A percentile compares a stretch with the other conserved stretches of the same genome.
These are phyloP conservation scores for Vesta saturnalis DNA, from an alignment of 2,888 invertebrate species.

Conservation along the genomic window DNA sequence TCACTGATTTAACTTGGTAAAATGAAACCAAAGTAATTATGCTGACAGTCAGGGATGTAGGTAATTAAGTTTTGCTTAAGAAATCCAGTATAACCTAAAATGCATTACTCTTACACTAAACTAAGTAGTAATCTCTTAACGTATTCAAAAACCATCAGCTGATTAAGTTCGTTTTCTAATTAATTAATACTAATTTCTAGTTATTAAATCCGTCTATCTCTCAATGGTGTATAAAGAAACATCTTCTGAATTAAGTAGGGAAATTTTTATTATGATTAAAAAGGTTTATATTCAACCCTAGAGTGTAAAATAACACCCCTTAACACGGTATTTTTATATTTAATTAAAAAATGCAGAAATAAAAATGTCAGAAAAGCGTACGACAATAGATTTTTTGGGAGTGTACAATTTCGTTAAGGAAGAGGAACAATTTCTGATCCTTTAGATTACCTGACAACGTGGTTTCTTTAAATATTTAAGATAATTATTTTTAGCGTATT, in stretches of 20 bases:
- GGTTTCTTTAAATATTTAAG: not conserved
- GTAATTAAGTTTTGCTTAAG: not conserved
- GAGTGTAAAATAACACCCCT: constrained; percentile 8
- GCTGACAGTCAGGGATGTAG: not conserved
- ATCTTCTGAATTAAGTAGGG: constrained; percentile 8
- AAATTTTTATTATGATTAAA: constrained; percentile 43
- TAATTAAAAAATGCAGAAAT: constrained; percentile 33
- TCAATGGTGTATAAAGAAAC: constrained; percentile 14
- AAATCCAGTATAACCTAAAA: constrained; percentile 15
- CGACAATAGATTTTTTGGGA: constrained; percentile 18
- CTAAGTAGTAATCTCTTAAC: too few relatives aligned
- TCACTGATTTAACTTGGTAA: not conserved
- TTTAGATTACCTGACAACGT: not conserved
- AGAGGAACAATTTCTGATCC: not conserved
- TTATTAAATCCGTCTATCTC: constrained; percentile 22
- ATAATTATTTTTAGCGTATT: too few relatives aligned
- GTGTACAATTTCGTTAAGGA: constrained; percentile 10
- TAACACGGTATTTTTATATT: constrained; percentile 18
- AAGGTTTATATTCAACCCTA: constrained; percentile 32
- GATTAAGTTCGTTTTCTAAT: not conserved
- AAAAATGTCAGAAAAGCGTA: constrained; percentile 22
- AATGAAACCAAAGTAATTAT: not conserved
- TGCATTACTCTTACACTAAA: too few relatives aligned
- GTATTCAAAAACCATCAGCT: too few relatives aligned
- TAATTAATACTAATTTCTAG: constrained; percentile 11